phyloP scores from a whole-genome alignment of 2,797 vertebrate genomes.

The Saxicola maurus region DNA sequence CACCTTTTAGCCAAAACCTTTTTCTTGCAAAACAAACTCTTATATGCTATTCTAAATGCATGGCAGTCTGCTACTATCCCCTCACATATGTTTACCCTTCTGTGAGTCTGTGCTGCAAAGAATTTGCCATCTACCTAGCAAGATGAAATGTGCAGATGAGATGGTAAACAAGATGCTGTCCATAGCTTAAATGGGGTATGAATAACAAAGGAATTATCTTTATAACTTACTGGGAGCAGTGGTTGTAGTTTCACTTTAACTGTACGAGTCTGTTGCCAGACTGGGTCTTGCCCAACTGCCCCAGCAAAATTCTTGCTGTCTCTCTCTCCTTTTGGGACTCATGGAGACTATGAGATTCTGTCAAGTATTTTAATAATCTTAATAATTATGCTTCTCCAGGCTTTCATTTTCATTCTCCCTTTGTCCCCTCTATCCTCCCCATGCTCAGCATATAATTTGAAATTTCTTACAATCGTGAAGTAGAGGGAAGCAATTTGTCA shows the following conservation, averaged over 20 bases:
- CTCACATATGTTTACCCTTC: not conserved
- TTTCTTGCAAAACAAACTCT: not conserved
- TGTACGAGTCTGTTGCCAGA: not conserved
- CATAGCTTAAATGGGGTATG: not conserved
- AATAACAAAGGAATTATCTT: not conserved
- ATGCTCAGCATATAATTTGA: conserved; percentile 2
- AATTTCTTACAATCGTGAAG: conserved; percentile 27
- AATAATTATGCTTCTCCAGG: not conserved
- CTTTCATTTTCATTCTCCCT: not conserved
- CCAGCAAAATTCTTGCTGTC: not conserved
- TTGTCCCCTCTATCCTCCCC: not conserved
- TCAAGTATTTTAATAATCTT: conserved; percentile 1
- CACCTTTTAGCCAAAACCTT: not conserved
- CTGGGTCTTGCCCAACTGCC: not conserved
- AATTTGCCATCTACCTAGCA: not conserved
- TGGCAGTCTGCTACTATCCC: not conserved
- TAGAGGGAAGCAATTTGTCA: conserved; percentile 47
- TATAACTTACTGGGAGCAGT: not conserved
- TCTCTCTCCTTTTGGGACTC: not conserved
- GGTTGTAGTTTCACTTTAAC: not conserved
- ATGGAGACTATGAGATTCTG: not conserved
- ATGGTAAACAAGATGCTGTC: not conserved
- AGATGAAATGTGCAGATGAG: not conserved
- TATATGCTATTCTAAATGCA: not conserved
- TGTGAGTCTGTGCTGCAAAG: not conserved